Evolutionary conservation across 2,888 invertebrate genomes (phyloP).

Genomic region (Bembecia ichneumoniformis): DNA sequence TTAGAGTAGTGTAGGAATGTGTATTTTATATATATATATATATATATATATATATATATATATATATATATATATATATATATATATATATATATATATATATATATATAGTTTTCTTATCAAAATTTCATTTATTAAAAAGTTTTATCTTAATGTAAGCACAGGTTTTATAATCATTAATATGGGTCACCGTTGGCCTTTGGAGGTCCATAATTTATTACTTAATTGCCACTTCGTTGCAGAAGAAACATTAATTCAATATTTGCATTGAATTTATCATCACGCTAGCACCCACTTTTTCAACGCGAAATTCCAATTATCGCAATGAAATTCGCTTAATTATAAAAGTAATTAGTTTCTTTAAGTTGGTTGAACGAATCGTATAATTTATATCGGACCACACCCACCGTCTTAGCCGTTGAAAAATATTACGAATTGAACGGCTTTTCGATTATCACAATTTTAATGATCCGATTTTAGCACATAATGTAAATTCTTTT

Average conservation of each 20-base stretch:
- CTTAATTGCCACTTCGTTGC: background rate
- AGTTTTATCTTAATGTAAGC: no score
- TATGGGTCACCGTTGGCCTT: constrained; percentile 1
- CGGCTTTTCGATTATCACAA: background rate
- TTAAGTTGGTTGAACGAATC: constrained; percentile 10
- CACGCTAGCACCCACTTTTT: constrained; percentile 47
- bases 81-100: no score
- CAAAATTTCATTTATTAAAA: no score
- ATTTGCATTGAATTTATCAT: constrained; percentile 48
- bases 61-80: no score
- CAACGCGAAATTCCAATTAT: constrained; percentile 41
- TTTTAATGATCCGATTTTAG: no score
- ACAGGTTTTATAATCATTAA: background rate
- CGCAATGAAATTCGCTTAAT: constrained; percentile 42
- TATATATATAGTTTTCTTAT: no score
- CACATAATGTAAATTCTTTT: no score
- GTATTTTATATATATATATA: no score
- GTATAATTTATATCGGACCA: background rate
- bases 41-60: no score
- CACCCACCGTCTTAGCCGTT: background rate
- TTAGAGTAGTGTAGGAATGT: no score
- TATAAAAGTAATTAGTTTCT: constrained; percentile 45
- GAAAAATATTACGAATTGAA: background rate
- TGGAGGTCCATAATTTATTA: background rate
- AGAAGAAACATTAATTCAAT: constrained; percentile 19